Evolutionary conservation across 35 echinoderm and acorn worm genomes (phyloP).

Genomic region (Apostichopus californicus): DNA sequence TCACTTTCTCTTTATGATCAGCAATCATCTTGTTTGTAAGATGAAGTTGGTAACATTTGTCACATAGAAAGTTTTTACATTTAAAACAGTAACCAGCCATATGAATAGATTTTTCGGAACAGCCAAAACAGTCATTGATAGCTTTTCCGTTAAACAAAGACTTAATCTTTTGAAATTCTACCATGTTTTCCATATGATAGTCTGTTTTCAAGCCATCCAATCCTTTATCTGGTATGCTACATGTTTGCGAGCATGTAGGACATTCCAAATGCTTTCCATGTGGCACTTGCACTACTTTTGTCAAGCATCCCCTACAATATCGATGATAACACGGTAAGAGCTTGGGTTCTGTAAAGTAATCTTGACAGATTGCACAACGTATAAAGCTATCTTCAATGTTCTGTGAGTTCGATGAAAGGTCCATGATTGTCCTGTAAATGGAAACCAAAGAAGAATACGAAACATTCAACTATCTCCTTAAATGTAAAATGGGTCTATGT

Average conservation of each 20-base stretch:
- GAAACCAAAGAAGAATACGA: too few relatives aligned
- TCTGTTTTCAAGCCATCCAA: conserved; percentile 18
- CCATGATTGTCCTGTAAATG: too few relatives aligned
- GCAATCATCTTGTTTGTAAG: too few relatives aligned
- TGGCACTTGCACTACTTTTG: neutral
- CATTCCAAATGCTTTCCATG: neutral
- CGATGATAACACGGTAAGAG: conserved; percentile 29
- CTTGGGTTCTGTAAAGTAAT: neutral
- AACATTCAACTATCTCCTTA: too few relatives aligned
- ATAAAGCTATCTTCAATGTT: neutral
- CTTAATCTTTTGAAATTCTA: neutral
- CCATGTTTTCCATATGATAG: conserved; percentile 18
- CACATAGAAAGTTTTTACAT: too few relatives aligned
- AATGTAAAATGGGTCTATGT: too few relatives aligned
- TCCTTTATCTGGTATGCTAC: neutral
- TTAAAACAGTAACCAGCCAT: too few relatives aligned
- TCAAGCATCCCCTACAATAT: conserved; percentile 17
- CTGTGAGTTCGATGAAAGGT: too few relatives aligned
- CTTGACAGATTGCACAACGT: neutral
- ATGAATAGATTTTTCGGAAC: too few relatives aligned
- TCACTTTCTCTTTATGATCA: too few relatives aligned
- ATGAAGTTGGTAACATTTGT: too few relatives aligned
- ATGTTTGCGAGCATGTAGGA: neutral
- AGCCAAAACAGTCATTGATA: too few relatives aligned
- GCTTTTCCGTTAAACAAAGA: neutral